Evolutionary conservation across 2,797 vertebrate genomes (phyloP).

Genomic region (Zenarchopterus dispar): DNA sequence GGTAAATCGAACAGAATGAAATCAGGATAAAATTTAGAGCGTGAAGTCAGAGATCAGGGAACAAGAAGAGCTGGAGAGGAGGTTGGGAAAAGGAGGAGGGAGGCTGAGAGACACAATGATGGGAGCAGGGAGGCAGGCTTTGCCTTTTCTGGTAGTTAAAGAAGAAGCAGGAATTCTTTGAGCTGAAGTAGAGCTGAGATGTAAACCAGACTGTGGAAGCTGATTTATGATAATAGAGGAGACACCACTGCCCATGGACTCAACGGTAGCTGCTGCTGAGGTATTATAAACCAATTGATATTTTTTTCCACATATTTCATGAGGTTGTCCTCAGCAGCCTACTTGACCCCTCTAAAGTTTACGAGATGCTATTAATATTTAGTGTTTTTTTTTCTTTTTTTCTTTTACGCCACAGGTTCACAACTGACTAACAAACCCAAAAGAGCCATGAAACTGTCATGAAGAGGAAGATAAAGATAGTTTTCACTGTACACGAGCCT

Average conservation of each 20-base stretch:
- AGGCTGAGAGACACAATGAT: conserved; percentile 38
- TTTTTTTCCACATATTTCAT: conserved; percentile 25
- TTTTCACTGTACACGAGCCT: not conserved
- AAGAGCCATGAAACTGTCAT: not conserved
- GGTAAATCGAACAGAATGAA: conserved; percentile 1
- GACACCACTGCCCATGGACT: conserved; percentile 81
- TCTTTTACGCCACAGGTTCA: not conserved
- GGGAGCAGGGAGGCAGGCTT: conserved; percentile 80
- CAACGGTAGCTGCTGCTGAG: conserved; percentile 67
- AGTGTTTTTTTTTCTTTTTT: not conserved
- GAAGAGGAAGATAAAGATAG: not conserved
- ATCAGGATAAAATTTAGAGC: conserved; percentile 13
- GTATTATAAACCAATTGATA: conserved; percentile 60
- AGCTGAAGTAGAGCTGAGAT: conserved; percentile 82
- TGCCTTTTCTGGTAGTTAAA: conserved; percentile 96
- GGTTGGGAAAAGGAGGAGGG: conserved; percentile 44
- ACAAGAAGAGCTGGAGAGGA: conserved; percentile 32
- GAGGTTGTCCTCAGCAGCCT: conserved; percentile 41
- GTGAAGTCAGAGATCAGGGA: conserved; percentile 40
- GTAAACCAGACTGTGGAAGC: conserved; percentile 80
- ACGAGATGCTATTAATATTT: not conserved
- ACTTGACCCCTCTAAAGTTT: not conserved
- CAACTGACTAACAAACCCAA: not conserved
- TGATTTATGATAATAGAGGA: conserved; percentile 76
- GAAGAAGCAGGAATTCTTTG: conserved; percentile 85